Evolutionary conservation across 2,797 vertebrate genomes (phyloP).

Genomic region (Borostomias antarcticus): DNA sequence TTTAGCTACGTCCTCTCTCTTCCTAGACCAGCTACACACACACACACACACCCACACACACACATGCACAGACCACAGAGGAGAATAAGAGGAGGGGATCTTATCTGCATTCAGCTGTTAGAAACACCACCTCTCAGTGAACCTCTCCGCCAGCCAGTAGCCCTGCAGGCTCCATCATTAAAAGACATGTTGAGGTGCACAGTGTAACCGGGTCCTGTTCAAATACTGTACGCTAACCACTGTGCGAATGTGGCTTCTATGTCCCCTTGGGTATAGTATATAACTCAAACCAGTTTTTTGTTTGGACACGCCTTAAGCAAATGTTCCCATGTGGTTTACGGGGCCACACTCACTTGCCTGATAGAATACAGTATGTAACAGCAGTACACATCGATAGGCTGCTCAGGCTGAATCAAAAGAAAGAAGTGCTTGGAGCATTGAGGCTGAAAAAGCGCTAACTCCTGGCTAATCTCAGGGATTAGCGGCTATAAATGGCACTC

Average conservation of each 20-base stretch:
- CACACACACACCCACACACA: too few species aligned
- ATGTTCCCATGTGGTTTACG: neutral
- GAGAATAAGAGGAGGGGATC: slow-evolving; percentile 39
- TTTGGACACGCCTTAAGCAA: neutral
- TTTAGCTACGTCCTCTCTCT: too few species aligned
- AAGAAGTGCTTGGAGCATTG: slow-evolving; percentile 58
- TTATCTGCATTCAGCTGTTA: slow-evolving; percentile 69
- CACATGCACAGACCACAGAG: too few species aligned
- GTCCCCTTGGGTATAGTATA: neutral
- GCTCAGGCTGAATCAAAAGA: slow-evolving; percentile 49
- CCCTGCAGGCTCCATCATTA: slow-evolving; percentile 58
- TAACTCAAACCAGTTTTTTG: neutral
- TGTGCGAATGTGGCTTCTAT: neutral
- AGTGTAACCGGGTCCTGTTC: slow-evolving; percentile 35
- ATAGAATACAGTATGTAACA: too few species aligned
- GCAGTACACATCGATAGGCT: slow-evolving; percentile 2
- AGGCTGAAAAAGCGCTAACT: slow-evolving; percentile 66
- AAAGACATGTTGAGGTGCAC: slow-evolving; percentile 44
- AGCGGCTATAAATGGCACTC: slow-evolving; percentile 69
- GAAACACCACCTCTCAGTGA: slow-evolving; percentile 54
- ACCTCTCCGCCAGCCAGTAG: slow-evolving; percentile 54
- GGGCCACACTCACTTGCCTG: slow-evolving; percentile 16
- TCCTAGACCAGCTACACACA: too few species aligned
- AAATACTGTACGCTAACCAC: slow-evolving; percentile 11
- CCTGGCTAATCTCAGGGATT: slow-evolving; percentile 74